Conservation (phyloP, 2,113 vertebrate species). For the Tor tambroides region DNA sequence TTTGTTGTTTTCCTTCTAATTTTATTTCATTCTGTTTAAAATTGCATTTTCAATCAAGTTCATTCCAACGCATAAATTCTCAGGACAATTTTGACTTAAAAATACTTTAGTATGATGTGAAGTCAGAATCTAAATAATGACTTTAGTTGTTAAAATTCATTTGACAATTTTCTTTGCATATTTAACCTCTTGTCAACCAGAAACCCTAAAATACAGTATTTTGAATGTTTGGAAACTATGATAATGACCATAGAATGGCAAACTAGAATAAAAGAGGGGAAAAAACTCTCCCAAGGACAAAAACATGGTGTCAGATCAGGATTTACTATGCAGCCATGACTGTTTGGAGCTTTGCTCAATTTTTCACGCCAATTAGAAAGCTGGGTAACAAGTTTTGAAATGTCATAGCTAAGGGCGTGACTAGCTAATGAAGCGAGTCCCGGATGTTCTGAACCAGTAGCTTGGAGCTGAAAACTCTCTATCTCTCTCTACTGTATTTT, state of each 20-base stretch:
- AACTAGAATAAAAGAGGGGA: neutral
- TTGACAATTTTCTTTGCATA: neutral
- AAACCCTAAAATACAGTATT: neutral
- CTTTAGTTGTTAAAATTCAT: neutral
- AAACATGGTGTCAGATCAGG: conserved; percentile 51
- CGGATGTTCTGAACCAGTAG: conserved; percentile 67
- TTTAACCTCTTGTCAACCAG: neutral
- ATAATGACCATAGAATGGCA: neutral
- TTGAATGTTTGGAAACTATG: neutral
- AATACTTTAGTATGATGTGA: neutral
- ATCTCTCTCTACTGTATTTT: conserved; percentile 2
- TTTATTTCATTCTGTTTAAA: neutral
- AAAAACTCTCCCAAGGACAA: conserved; percentile 12
- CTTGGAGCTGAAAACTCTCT: conserved; percentile 61
- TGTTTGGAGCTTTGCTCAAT: conserved; percentile 60
- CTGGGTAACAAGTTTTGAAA: conserved; percentile 72
- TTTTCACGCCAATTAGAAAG: conserved; percentile 74
- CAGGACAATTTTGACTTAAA: neutral
- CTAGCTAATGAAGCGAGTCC: conserved; percentile 75
- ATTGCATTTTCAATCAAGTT: neutral
- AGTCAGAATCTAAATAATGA: neutral
- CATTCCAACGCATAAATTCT: neutral
- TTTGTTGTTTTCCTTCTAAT: neutral
- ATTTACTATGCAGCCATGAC: conserved; percentile 48
- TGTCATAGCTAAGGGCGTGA: conserved; percentile 74